Evolutionary conservation across 2,113 vertebrate species (phyloP).

Genomic region (Osmerus mordax): DNA sequence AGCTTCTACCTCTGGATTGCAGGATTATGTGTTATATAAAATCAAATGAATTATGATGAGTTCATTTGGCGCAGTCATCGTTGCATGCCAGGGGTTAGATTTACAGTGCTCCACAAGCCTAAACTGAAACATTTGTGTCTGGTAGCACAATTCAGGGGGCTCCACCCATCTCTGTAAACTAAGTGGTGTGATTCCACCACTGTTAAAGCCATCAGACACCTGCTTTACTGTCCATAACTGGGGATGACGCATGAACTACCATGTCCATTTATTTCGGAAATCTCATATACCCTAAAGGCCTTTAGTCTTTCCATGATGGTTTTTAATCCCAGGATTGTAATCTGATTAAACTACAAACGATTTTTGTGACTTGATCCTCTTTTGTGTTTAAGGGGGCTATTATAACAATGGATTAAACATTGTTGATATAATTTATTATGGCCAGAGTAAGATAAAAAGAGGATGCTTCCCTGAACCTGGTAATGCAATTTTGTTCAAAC

Average conservation of each 20-base stretch:
- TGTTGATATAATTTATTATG: not conserved
- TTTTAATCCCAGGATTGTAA: not conserved
- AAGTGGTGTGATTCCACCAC: not conserved
- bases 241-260: not conserved
- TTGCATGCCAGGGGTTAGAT: not conserved
- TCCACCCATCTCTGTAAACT: not conserved
- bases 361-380: not conserved
- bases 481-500: not conserved
- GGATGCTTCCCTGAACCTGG: not conserved
- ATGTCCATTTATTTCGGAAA: not conserved
- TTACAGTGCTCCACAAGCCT: not conserved
- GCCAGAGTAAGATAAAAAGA: not conserved
- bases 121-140: not conserved
- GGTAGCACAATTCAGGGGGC: not conserved
- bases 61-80: not conserved
- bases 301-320: not conserved
- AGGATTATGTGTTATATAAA: constrained; percentile 1
- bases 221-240: not conserved
- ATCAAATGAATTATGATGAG: not conserved
- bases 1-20: not conserved
- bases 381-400: not conserved
- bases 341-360: not conserved
- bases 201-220: not conserved
- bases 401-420: not conserved
- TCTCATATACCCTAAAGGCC: not conserved